Base-by-base conservation (phyloP, 2,113 vertebrate genomes). In the Crotophaga sulcirostris region DNA sequence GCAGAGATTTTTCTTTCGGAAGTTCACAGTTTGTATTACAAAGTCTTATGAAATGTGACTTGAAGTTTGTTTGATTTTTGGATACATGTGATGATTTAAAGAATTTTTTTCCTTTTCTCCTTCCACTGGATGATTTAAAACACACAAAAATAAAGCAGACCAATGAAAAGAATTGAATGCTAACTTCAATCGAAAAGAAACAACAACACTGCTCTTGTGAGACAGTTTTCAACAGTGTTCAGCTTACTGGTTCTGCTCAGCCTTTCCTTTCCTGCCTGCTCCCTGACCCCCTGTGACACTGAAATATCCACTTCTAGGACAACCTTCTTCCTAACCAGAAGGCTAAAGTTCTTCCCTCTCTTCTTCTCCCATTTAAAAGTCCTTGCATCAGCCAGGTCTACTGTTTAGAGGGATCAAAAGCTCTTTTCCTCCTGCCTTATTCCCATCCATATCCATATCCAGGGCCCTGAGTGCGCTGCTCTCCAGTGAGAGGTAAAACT, bases 391-490 rank as follows among this genome's bases (percentile, higher is more conserved):
- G 26, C 73, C 81, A 95, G 72, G 68, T 55, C 78, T 90, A 31
- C 81, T 87, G 76, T 70, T 38, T 87, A 96, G 85, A 92, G 58
- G 84, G 54, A 89, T 49, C 90, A 84, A 94, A 95, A 95, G 70
- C 72, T 94, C 84, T 96, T 95, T 97, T 95, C 58, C 47, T 92
- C 75, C 92, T 95, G 76, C 84, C 90, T 87, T 94, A 89, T 79
- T 95, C 82, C 93, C 80, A 96, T 94, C 91, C 94, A 91, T 96
- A 79, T 49, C 86, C 87, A 94, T 93, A 87, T 54, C 86, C 94
- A 96, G 84, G 83, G 83, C 79, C 47, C 69, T 13, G 77, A 85
- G 70, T 42, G 42, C 1, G 3, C 89, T 94, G 87, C 84, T 95
- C 74, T 94, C 90, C 94, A 90, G 64, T 3, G 66, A 97, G 93